Evolutionary conservation across 2,888 invertebrate genomes (phyloP).

Genomic region (Germaria angustata): DNA sequence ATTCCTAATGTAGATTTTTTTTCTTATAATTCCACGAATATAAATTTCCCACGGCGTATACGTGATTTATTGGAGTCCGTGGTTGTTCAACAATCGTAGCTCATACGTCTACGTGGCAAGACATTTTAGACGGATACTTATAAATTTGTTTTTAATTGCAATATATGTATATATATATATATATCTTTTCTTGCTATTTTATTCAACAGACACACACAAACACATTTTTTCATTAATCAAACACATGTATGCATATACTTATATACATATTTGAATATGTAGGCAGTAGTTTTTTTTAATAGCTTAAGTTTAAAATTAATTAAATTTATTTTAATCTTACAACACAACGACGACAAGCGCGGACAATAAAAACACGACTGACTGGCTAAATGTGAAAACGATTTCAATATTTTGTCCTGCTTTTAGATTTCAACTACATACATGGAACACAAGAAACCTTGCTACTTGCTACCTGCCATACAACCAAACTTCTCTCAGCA

Average conservation of each 20-base stretch:
- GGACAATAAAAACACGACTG: conserved; percentile 78
- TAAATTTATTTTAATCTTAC: conserved; percentile 48
- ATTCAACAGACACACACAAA: neutral
- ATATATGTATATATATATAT: too few species aligned
- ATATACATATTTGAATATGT: neutral
- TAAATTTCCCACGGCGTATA: conserved; percentile 44
- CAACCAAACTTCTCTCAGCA: conserved; percentile 19
- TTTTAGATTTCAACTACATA: conserved; percentile 36
- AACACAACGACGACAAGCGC: conserved; percentile 74
- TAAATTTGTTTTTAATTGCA: conserved; percentile 44
- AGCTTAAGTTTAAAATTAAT: conserved; percentile 30
- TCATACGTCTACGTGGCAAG: conserved; percentile 38
- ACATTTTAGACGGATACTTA: conserved; percentile 32
- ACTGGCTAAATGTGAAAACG: conserved; percentile 69
- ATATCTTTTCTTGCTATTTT: neutral
- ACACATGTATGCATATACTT: neutral
- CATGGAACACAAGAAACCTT: conserved; percentile 42
- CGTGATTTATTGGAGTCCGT: conserved; percentile 25
- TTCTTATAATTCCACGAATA: neutral
- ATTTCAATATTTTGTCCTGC: conserved; percentile 56
- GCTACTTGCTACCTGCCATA: conserved; percentile 27
- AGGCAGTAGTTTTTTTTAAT: neutral
- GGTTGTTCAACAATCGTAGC: conserved; percentile 27
- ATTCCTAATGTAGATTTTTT: conserved; percentile 2
- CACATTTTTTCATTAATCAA: neutral